phyloP scores from a whole-genome alignment of 2,888 invertebrate genomes.

The Pyrocoelia pectoralis region DNA sequence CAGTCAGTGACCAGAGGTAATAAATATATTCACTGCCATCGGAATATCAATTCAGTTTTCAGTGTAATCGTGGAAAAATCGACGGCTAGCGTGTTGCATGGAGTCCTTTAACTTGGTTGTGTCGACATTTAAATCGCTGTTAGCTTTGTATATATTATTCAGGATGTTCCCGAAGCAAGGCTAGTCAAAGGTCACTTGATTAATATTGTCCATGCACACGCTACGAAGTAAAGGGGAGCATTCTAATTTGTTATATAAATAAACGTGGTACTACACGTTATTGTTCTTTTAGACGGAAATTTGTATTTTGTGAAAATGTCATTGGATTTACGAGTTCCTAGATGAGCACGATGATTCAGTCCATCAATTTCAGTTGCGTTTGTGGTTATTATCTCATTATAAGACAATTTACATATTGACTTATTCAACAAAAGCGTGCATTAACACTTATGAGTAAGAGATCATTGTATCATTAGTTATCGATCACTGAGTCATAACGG shows the following conservation, averaged over 20 bases:
- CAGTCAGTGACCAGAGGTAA: conserved; percentile 31
- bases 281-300: background rate
- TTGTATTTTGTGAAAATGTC: background rate
- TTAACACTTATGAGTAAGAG: background rate
- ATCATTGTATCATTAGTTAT: conserved; percentile 5
- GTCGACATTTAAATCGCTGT: conserved; percentile 54
- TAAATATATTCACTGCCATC: too few species aligned
- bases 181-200: conserved; percentile 44
- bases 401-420: too few species aligned
- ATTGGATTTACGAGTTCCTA: background rate
- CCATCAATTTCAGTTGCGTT: background rate
- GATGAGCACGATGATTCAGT: background rate
- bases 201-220: conserved; percentile 41
- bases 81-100: background rate
- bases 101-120: conserved; percentile 2
- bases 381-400: background rate
- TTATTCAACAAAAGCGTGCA: background rate
- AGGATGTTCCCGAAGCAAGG: conserved; percentile 38
- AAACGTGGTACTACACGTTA: conserved; percentile 16
- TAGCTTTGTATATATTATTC: conserved; percentile 36
- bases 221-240: conserved; percentile 39
- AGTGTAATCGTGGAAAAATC: conserved; percentile 12
- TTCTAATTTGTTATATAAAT: conserved; percentile 30
- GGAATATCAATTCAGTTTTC: background rate
- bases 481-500: conserved; percentile 12